Evolutionary conservation across 1,140 invertebrate species (phyloP).

Genomic region (Argopecten irradians): DNA sequence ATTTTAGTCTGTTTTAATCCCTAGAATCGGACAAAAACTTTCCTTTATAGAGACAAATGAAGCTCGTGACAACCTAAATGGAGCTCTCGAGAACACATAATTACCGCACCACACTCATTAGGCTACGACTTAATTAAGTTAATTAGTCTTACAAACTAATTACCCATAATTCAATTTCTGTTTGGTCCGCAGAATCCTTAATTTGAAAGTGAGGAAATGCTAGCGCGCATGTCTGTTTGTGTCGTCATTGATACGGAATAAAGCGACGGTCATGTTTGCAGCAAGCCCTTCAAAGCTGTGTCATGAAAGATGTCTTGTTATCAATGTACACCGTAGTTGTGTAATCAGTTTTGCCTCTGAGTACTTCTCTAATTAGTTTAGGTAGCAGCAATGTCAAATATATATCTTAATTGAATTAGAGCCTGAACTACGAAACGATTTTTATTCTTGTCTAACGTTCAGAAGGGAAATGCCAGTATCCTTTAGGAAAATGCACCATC

Average conservation of each 20-base stretch:
- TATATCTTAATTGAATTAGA: too few relatives aligned
- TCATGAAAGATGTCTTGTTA: background rate
- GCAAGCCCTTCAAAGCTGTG: background rate
- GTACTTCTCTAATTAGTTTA: background rate
- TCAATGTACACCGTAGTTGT: background rate
- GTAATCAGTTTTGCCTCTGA: background rate
- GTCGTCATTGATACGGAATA: background rate
- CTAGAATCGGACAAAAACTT: background rate
- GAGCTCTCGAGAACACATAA: background rate
- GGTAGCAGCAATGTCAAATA: too few relatives aligned
- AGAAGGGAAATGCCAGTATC: too few relatives aligned
- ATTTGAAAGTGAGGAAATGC: background rate
- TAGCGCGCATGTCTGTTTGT: background rate
- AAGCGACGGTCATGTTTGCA: background rate
- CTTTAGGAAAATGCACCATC: too few relatives aligned
- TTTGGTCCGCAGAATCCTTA: background rate
- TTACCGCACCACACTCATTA: background rate
- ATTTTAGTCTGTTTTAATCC: background rate
- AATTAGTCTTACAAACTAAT: conserved; percentile 23
- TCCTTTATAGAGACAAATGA: background rate
- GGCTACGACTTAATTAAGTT: background rate
- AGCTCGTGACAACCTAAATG: background rate
- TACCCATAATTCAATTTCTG: conserved; percentile 8
- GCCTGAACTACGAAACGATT: too few relatives aligned
- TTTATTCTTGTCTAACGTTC: too few relatives aligned